Evolutionary conservation across 2,113 vertebrate genomes (phyloP).

Genomic region (Turnix velox): DNA sequence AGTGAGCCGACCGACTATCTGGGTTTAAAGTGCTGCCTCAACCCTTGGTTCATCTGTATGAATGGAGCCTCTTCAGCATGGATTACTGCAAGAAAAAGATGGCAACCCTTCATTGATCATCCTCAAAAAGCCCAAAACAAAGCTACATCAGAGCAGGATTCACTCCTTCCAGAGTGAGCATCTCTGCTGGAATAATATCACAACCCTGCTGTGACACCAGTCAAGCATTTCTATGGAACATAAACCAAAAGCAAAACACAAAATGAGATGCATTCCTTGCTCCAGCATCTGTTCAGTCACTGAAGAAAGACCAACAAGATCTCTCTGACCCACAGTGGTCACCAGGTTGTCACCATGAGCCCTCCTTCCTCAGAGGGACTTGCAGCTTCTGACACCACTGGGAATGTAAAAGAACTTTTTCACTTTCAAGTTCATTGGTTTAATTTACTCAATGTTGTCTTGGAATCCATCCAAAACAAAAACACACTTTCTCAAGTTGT

Average conservation of each 20-base stretch:
- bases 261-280: background rate
- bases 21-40: constrained; percentile 88
- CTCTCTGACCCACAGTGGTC: background rate
- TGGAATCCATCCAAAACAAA: background rate
- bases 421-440: background rate
- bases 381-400: background rate
- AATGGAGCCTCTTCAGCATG: constrained; percentile 86
- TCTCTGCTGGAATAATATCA: background rate
- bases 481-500: background rate
- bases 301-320: background rate
- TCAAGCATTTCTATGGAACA: background rate
- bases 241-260: background rate
- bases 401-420: background rate
- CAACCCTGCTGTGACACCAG: background rate
- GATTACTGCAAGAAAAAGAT: constrained; percentile 74
- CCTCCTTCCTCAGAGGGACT: background rate
- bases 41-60: constrained; percentile 92
- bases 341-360: background rate
- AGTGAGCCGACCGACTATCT: constrained; percentile 90
- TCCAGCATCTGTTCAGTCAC: background rate
- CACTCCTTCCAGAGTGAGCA: background rate
- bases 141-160: background rate
- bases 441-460: background rate
- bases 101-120: background rate
- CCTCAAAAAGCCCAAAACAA: background rate